These are phyloP conservation scores for Chinchilla lanigera DNA, from an alignment of 2,113 vertebrate species.

Conservation along the genomic window DNA sequence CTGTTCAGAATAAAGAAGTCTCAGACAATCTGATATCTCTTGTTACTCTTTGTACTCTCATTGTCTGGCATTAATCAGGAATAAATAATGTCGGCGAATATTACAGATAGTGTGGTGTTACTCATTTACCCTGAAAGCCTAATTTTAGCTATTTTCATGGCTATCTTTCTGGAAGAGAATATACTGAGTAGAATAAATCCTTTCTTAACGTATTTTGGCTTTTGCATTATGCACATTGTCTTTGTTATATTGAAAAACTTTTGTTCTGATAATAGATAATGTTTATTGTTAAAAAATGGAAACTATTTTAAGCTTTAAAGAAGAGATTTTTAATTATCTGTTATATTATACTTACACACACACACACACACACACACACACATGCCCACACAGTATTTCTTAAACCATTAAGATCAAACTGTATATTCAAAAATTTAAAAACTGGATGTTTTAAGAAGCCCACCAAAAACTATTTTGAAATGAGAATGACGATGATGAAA, in stretches of 20 bases:
- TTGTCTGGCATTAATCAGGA: not conserved
- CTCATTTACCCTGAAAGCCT: slow-evolving; percentile 27
- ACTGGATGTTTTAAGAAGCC: not conserved
- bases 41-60: not conserved
- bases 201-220: not conserved
- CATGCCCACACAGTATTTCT: not conserved
- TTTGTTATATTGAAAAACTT: not conserved
- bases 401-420: not conserved
- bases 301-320: not conserved
- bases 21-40: not conserved
- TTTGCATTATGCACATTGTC: not conserved
- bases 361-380: not conserved
- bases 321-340: not conserved
- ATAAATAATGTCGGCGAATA: not conserved
- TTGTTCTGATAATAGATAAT: slow-evolving; percentile 16
- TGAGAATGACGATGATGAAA: not conserved
- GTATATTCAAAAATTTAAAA: not conserved
- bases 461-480: slow-evolving; percentile 14
- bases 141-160: not conserved
- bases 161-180: not conserved
- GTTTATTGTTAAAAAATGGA: not conserved
- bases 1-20: not conserved
- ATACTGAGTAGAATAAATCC: not conserved
- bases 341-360: not conserved
- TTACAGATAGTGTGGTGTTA: not conserved